These are phyloP conservation scores for Rachycentron canadum DNA, from an alignment of 2,797 vertebrate species.

Conservation along the genomic window DNA sequence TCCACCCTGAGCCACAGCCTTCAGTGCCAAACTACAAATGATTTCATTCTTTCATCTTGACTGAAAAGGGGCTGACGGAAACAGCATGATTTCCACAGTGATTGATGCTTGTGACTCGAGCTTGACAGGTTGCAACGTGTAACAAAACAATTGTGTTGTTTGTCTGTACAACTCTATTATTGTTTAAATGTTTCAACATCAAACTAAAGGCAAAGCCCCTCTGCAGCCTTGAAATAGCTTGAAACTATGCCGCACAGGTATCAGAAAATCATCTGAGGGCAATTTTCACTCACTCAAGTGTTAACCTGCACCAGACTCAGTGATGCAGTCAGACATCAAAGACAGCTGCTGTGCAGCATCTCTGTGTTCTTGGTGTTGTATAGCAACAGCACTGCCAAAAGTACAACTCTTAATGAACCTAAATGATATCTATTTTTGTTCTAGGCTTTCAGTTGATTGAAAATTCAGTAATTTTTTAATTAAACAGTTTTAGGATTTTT, in stretches of 20 bases:
- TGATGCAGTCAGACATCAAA: conserved; percentile 35
- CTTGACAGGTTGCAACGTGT: conserved; percentile 17
- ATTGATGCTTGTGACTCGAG: conserved; percentile 42
- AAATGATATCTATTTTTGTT: not conserved
- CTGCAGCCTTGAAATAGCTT: conserved; percentile 15
- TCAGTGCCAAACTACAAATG: conserved; percentile 32
- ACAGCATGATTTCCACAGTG: conserved; percentile 27
- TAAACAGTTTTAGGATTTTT: not conserved
- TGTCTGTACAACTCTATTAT: conserved; percentile 32
- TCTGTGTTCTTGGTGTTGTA: not conserved
- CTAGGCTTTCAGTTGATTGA: not conserved
- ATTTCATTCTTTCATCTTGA: conserved; percentile 34
- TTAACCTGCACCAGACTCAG: conserved; percentile 8
- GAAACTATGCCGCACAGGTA: conserved; percentile 18
- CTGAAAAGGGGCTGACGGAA: conserved; percentile 37
- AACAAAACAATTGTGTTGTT: conserved; percentile 36
- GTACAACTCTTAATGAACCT: not conserved
- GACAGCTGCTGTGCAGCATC: not conserved
- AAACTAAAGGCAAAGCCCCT: conserved; percentile 32
- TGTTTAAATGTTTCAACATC: conserved; percentile 37
- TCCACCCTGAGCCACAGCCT: conserved; percentile 39
- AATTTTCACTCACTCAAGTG: conserved; percentile 28
- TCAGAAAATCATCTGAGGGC: conserved; percentile 38
- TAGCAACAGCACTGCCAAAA: not conserved
- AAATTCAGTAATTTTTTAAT: not conserved